phyloP scores from a whole-genome alignment of 2,888 invertebrate species.

The Meandrusa payeni region DNA sequence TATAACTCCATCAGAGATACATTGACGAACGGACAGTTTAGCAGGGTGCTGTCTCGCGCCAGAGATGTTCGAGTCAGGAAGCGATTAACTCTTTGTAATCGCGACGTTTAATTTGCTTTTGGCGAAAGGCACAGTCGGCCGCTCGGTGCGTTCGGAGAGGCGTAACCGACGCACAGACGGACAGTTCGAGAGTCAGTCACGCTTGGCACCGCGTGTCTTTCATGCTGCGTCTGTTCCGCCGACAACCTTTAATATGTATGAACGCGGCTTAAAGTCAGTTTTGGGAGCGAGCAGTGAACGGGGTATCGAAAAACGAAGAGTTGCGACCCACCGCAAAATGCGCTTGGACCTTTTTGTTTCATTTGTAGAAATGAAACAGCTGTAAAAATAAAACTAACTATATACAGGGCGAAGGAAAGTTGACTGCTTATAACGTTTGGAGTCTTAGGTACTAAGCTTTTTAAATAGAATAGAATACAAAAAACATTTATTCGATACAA shows the following conservation, averaged over 20 bases:
- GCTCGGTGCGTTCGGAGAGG: slow-evolving; percentile 38
- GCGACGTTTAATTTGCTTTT: slow-evolving; percentile 30
- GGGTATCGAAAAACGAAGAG: no score
- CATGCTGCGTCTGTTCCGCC: slow-evolving; percentile 33
- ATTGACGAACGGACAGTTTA: not conserved
- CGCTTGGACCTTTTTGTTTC: no score
- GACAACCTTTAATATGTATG: slow-evolving; percentile 33
- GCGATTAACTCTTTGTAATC: slow-evolving; percentile 18
- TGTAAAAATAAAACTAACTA: no score
- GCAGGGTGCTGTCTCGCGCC: not conserved
- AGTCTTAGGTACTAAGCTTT: no score
- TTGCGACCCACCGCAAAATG: no score
- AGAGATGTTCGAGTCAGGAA: slow-evolving; percentile 13
- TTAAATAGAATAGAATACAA: no score
- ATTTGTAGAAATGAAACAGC: no score
- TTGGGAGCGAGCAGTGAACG: no score
- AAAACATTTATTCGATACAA: no score
- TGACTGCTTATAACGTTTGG: no score
- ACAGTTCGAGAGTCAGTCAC: slow-evolving; percentile 35
- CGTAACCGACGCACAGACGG: slow-evolving; percentile 47
- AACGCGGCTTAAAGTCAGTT: slow-evolving; percentile 21
- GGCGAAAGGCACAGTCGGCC: slow-evolving; percentile 21
- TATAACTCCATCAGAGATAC: no score
- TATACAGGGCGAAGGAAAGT: no score
- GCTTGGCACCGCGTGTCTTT: slow-evolving; percentile 37